Percentiles rank a stretch among this genome's conserved stretches.
Evolutionary conservation across 2,113 vertebrate genomes (phyloP).

Genomic region (Rallus limicola): DNA sequence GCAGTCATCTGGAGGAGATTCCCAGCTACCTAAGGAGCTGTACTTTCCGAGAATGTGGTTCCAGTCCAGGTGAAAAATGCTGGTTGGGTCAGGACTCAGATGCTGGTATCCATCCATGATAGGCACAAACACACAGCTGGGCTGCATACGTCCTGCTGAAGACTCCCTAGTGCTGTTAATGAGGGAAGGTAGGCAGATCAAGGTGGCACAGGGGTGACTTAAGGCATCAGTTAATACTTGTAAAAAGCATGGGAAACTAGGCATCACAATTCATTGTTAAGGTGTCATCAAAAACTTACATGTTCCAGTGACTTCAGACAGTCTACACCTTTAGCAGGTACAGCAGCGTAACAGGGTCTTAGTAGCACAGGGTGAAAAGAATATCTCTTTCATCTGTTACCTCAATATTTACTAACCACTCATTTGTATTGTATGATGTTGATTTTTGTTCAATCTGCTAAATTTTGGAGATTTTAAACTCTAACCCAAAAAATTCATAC

Average conservation of each 20-base stretch:
- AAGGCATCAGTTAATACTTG: neutral
- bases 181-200: neutral
- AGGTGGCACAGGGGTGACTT: fast-evolving
- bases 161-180: neutral
- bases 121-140: neutral
- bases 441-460: neutral
- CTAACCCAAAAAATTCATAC: neutral
- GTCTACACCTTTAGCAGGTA: neutral
- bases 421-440: neutral
- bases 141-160: fast-evolving
- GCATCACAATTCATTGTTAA: neutral
- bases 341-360: fast-evolving
- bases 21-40: neutral
- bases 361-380: neutral
- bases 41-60: neutral
- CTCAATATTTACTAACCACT: neutral
- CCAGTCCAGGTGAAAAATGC: neutral
- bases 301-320: neutral
- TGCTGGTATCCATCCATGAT: fast-evolving
- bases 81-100: neutral
- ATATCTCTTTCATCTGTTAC: neutral
- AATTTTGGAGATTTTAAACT: neutral
- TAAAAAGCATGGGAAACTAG: neutral
- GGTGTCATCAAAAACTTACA: neutral
- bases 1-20: neutral